A percentile compares a stretch with the other conserved stretches of the same genome.
Evolutionary conservation across 2,113 vertebrate genomes (phyloP).

Genomic region (Zapornia atra): DNA sequence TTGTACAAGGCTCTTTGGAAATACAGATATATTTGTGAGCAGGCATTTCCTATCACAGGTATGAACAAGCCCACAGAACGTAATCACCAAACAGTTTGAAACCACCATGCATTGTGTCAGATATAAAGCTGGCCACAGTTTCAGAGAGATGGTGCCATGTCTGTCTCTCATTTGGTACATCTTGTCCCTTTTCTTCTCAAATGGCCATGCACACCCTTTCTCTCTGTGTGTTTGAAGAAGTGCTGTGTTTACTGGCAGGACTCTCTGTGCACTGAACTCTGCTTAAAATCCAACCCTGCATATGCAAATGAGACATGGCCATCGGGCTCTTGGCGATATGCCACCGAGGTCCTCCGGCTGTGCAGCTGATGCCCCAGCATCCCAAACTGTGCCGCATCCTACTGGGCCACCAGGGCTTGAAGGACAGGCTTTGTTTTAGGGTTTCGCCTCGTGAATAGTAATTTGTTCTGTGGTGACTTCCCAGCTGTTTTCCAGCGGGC

Average conservation of each 20-base stretch:
- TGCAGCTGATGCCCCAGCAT: not conserved
- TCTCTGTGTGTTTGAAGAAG: not conserved
- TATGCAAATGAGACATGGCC: not conserved
- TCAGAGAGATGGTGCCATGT: not conserved
- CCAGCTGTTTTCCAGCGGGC: not conserved
- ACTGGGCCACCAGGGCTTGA: not conserved
- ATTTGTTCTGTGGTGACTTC: conserved; percentile 12
- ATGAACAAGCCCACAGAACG: not conserved
- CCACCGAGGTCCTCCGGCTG: fast-evolving
- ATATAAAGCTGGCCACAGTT: not conserved
- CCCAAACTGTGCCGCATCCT: not conserved
- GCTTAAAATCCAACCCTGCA: not conserved
- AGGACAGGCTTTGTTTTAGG: conserved; percentile 15
- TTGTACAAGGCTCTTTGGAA: not conserved
- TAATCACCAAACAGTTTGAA: not conserved
- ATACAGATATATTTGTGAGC: not conserved
- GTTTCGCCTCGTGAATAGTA: not conserved
- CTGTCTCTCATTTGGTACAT: fast-evolving
- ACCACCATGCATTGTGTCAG: fast-evolving
- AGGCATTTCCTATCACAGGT: not conserved
- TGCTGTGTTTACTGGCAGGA: not conserved
- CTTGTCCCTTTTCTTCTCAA: not conserved
- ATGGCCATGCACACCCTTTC: fast-evolving
- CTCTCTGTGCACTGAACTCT: not conserved
- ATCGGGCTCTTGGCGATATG: fast-evolving